phyloP scores from a whole-genome alignment of 1,140 invertebrate genomes.

The Drosophila lacertosa region DNA sequence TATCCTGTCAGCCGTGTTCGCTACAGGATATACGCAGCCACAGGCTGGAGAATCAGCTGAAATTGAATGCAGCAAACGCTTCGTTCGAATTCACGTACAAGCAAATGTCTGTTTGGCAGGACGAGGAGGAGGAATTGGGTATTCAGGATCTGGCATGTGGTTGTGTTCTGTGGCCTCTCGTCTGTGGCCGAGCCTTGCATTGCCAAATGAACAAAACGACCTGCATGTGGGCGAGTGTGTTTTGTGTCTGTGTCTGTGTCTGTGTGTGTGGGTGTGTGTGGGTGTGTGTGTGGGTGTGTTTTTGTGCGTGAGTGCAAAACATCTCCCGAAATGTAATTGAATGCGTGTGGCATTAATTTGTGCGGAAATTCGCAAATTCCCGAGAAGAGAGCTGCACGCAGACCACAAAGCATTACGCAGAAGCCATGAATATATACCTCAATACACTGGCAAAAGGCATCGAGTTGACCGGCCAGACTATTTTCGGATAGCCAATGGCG shows the following conservation, averaged over 20 bases:
- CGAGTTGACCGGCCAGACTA: neutral
- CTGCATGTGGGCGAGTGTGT: slow-evolving; percentile 14
- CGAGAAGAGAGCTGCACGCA: neutral
- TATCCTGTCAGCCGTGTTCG: neutral
- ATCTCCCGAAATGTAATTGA: slow-evolving; percentile 6
- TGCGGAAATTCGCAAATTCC: neutral
- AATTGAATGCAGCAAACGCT: slow-evolving; percentile 21
- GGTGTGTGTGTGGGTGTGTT: slow-evolving; percentile 5
- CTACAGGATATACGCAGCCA: neutral
- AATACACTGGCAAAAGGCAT: neutral
- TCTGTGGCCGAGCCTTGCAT: slow-evolving; percentile 9
- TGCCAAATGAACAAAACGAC: slow-evolving; percentile 9
- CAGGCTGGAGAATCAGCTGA: neutral
- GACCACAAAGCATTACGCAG: neutral
- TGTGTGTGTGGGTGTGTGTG: neutral
- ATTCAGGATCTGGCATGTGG: neutral
- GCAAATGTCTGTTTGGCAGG: slow-evolving; percentile 13
- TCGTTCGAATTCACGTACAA: slow-evolving; percentile 8
- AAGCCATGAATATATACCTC: neutral
- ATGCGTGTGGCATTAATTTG: neutral
- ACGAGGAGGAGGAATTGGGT: neutral
- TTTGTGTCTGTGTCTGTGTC: neutral
- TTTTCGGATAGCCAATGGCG: too few species aligned
- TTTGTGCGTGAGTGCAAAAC: neutral
- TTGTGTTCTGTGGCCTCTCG: neutral